Base-by-base conservation (phyloP, 1,140 invertebrate species). In the Drosophila orosa region DNA sequence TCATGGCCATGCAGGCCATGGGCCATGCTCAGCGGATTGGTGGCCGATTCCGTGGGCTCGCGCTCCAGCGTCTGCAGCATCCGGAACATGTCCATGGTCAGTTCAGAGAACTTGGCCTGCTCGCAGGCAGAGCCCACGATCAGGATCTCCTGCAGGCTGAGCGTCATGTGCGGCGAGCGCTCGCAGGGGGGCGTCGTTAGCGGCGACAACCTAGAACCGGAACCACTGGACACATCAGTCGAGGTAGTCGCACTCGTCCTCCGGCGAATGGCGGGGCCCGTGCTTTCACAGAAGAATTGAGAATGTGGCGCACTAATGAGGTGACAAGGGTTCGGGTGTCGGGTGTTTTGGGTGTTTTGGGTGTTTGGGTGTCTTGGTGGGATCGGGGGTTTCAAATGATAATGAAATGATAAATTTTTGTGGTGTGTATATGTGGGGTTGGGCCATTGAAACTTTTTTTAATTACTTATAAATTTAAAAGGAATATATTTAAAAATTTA, bases 61-160 rank as follows among this genome's bases (percentile, higher is more conserved):
- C 97, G 93, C 92, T 99, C 98, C 48, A 99, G 92, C 3, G 97
- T 98, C 93, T 99, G 98, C 42, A 99, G 94, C 95, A 99, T 99
- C 77, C 91, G 94, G 92, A 98, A 99, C 98, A 99, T 99, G 93
- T 99, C 98, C 93, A 99, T 96, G 19, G 98, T 99, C 59, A 99
- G 93, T 92, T 99, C 98, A 78, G 97, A 98, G 93, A 99, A 99
- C 93, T 99, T 99, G n/a, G 98, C 97, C 94, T 99, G 98, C 91
- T 98, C 97, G 79, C 95, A 95, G 83, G 96, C 97, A 91, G 98
- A 98, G 40, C 98, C 98, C 54, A 99, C 95, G 73, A 99, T 98
- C 29, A 99, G 93, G 74, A 98, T 98, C 94, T 99, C 98, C 93
- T 98, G 97, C 19, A 99, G 93, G 39, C 95, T 95, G 58, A 98